Conservation (phyloP, 2,888 invertebrate genomes). For the Bombylius discolor region DNA sequence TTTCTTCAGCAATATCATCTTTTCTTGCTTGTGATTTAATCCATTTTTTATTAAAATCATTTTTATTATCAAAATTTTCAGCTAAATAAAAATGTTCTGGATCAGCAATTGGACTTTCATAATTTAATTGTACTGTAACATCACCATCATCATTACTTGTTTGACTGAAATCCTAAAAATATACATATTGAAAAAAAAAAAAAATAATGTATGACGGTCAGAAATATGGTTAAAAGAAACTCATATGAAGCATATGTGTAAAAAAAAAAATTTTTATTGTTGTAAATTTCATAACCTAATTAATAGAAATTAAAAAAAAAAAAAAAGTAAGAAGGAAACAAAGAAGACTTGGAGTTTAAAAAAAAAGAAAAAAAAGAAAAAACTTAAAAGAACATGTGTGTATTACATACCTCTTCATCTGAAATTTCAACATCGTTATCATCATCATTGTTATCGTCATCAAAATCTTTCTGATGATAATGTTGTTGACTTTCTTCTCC, state of each 20-base stretch:
- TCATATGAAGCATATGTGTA: background rate
- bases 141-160: background rate
- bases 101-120: conserved; percentile 57
- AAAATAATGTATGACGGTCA: background rate
- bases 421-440: background rate
- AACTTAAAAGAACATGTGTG: background rate
- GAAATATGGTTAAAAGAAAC: no score
- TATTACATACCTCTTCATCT: background rate
- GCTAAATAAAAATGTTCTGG: conserved; percentile 55
- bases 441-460: background rate
- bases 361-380: no score
- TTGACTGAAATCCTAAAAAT: background rate
- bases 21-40: conserved; percentile 82
- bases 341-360: no score
- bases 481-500: background rate
- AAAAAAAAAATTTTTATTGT: background rate
- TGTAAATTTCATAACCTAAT: background rate
- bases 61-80: conserved; percentile 74
- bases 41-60: conserved; percentile 67
- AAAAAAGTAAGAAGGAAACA: no score
- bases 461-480: background rate
- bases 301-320: background rate
- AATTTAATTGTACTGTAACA: conserved; percentile 32
- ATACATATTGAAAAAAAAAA: no score
- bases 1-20: conserved; percentile 71